phyloP scores from a whole-genome alignment of 2,888 invertebrate genomes.

The Mylabris sibirica region DNA sequence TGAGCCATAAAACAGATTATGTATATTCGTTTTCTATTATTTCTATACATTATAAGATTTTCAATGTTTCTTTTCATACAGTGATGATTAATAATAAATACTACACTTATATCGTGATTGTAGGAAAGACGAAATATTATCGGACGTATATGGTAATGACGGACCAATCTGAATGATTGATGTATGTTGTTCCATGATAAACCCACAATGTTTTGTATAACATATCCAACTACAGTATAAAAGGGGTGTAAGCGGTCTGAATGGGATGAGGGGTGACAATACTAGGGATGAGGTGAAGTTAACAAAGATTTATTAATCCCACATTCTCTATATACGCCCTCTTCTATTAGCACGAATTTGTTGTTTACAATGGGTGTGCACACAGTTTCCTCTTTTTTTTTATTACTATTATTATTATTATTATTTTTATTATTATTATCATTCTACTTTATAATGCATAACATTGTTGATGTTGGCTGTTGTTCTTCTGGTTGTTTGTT shows the following conservation, averaged over 20 bases:
- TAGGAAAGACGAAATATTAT: slow-evolving; percentile 34
- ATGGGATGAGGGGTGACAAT: slow-evolving; percentile 15
- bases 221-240: slow-evolving; percentile 25
- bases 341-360: slow-evolving; percentile 37
- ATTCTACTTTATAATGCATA: not conserved
- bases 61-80: slow-evolving; percentile 11
- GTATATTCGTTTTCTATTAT: not conserved
- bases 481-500: slow-evolving; percentile 25
- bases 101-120: slow-evolving; percentile 23
- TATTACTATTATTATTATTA: not conserved
- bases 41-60: not conserved
- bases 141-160: slow-evolving; percentile 57
- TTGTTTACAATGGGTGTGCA: slow-evolving; percentile 30
- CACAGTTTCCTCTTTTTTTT: slow-evolving; percentile 23
- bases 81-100: slow-evolving; percentile 25
- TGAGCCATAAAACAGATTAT: not conserved
- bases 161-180: slow-evolving; percentile 61
- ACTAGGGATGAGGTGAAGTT: slow-evolving; percentile 37
- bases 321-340: slow-evolving; percentile 29
- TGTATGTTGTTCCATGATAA: slow-evolving; percentile 59
- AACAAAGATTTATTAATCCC: slow-evolving; percentile 60
- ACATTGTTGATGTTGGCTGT: not conserved
- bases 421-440: not conserved
- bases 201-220: slow-evolving; percentile 57
- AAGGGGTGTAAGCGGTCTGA: slow-evolving; percentile 9